Percentiles rank a stretch among this genome's conserved stretches.
Evolutionary conservation across 1,140 invertebrate species (phyloP).

Genomic region (Trichogramma pretiosum): DNA sequence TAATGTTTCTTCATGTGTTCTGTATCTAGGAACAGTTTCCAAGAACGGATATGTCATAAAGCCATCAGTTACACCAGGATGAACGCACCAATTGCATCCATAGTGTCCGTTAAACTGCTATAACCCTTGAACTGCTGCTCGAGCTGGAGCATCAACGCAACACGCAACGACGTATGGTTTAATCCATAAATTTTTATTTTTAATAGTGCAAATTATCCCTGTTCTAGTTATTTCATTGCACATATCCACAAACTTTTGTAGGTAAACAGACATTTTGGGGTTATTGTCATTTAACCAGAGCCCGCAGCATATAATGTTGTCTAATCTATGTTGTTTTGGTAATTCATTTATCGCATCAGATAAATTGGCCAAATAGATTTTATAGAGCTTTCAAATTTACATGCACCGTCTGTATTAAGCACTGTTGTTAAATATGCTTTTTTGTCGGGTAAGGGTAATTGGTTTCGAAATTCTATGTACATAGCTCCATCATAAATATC

Average conservation of each 20-base stretch:
- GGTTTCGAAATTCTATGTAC: constrained; percentile 1
- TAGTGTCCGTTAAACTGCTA: constrained; percentile 3
- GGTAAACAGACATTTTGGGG: constrained; percentile 3
- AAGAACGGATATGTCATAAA: constrained; percentile 1
- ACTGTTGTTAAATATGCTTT: neutral
- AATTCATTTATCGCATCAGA: constrained; percentile 9
- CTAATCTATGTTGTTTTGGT: constrained; percentile 4
- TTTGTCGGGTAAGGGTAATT: neutral
- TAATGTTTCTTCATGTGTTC: neutral
- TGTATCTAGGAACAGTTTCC: neutral
- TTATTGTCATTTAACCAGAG: constrained; percentile 8
- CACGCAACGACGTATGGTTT: neutral
- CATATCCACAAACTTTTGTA: too few species aligned
- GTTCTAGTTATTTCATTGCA: neutral
- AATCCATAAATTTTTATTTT: neutral
- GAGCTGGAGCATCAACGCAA: constrained; percentile 5
- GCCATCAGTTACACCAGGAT: neutral
- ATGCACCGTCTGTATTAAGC: constrained; percentile 9
- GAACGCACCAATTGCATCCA: constrained; percentile 7
- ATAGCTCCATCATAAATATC: constrained; percentile 7
- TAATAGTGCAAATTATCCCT: neutral
- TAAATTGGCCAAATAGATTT: constrained; percentile 10
- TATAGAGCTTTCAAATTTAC: neutral
- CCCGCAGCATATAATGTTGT: constrained; percentile 2
- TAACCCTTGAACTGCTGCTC: constrained; percentile 2